Percentiles rank a stretch among this genome's conserved stretches.
Evolutionary conservation across 2,113 vertebrate species (phyloP).

Genomic region (Xiphophorus hellerii): DNA sequence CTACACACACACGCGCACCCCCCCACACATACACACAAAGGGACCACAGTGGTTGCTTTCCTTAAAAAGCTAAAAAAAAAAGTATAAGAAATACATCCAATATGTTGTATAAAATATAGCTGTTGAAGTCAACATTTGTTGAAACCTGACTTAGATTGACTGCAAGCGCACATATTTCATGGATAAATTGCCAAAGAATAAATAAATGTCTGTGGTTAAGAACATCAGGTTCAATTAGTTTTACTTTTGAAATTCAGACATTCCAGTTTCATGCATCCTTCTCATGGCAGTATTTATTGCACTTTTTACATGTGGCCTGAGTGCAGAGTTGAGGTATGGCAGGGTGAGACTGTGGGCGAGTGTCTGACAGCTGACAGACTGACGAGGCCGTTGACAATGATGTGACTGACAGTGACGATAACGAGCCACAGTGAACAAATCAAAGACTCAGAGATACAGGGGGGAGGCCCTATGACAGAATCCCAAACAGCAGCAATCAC

Average conservation of each 20-base stretch:
- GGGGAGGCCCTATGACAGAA: neutral
- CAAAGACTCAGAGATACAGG: neutral
- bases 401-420: constrained; percentile 11
- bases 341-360: neutral
- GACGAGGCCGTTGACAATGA: constrained; percentile 1
- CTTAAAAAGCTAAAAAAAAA: no score
- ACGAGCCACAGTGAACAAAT: constrained; percentile 19
- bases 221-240: neutral
- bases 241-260: neutral
- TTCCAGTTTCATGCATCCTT: neutral
- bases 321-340: neutral
- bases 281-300: neutral
- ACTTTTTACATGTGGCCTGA: neutral
- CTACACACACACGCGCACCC: no score
- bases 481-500: neutral
- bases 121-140: no score
- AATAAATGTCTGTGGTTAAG: neutral
- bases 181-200: no score
- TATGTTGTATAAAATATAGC: no score
- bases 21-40: no score
- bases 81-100: no score
- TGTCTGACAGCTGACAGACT: constrained; percentile 11
- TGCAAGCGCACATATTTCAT: neutral
- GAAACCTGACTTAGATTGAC: neutral
- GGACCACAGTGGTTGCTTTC: no score